These are phyloP conservation scores for Rhadina sibilatrix DNA, from an alignment of 2,113 vertebrate genomes.

Conservation along the genomic window DNA sequence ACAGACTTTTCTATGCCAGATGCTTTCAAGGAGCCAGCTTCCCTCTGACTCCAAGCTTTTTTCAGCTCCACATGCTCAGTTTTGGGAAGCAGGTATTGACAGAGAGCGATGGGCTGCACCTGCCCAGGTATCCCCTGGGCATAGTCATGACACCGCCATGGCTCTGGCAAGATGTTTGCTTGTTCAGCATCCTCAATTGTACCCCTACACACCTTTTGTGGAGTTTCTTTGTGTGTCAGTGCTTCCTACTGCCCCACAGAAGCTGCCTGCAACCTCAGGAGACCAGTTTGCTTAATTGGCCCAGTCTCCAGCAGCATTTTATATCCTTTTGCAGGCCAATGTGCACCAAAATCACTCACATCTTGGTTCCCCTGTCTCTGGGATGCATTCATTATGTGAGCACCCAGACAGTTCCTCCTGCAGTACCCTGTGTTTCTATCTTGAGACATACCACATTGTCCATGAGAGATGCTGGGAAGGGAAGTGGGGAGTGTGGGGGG, in stretches of 20 bases:
- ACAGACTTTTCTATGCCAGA: neutral
- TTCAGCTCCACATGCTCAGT: neutral
- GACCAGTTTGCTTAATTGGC: neutral
- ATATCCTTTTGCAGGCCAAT: neutral
- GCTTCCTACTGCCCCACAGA: neutral
- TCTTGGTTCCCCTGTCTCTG: neutral
- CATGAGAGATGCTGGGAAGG: neutral
- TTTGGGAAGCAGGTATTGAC: neutral
- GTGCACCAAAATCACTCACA: neutral
- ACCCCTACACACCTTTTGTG: fast-evolving
- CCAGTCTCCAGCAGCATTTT: neutral
- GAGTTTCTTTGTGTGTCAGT: neutral
- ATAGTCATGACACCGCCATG: fast-evolving
- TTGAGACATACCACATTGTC: neutral
- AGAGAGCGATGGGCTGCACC: neutral
- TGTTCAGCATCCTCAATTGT: fast-evolving
- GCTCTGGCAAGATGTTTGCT: neutral
- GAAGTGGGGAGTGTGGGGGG: neutral
- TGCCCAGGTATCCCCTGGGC: neutral
- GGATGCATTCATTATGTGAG: neutral
- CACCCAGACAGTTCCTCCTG: neutral
- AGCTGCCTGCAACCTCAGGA: neutral
- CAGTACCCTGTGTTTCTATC: neutral
- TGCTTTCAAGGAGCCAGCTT: neutral
- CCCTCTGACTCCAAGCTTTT: neutral